Conservation (phyloP, 2,888 invertebrate genomes). For the Autographa gamma region DNA sequence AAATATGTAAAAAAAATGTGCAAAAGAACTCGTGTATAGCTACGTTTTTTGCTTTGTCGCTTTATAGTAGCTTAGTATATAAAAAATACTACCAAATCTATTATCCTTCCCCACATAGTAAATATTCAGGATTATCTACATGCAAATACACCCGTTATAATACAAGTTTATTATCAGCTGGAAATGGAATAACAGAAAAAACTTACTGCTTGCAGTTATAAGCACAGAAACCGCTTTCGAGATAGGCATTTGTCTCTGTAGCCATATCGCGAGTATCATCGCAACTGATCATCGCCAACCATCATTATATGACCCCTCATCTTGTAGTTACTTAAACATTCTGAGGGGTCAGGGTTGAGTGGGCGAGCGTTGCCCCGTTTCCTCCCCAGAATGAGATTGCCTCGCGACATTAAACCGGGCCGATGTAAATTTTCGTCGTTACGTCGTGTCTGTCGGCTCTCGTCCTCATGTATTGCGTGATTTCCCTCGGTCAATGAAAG, state of each 20-base stretch:
- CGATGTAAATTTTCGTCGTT: constrained; percentile 87
- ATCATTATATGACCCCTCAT: constrained; percentile 68
- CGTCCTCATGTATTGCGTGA: constrained; percentile 71
- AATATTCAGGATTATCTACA: background rate
- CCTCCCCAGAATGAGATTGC: constrained; percentile 86
- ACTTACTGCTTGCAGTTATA: constrained; percentile 70
- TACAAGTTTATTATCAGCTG: constrained; percentile 50
- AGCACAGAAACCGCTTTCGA: constrained; percentile 68
- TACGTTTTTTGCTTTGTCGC: too few relatives aligned
- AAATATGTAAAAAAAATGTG: too few relatives aligned
- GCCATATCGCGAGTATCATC: constrained; percentile 81
- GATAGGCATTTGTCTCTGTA: constrained; percentile 84
- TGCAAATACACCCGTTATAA: constrained; percentile 25
- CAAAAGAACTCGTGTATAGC: too few relatives aligned
- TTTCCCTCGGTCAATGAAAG: constrained; percentile 75
- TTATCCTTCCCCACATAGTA: background rate
- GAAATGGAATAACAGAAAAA: constrained; percentile 66
- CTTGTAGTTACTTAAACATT: constrained; percentile 56
- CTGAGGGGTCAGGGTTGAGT: constrained; percentile 66
- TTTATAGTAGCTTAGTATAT: too few relatives aligned
- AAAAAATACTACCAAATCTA: background rate
- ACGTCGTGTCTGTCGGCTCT: constrained; percentile 78
- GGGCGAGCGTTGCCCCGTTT: constrained; percentile 75
- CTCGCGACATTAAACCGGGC: constrained; percentile 86
- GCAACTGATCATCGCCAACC: constrained; percentile 77